phyloP scores from a whole-genome alignment of 2,113 vertebrate genomes.

The Hepsetus odoe region DNA sequence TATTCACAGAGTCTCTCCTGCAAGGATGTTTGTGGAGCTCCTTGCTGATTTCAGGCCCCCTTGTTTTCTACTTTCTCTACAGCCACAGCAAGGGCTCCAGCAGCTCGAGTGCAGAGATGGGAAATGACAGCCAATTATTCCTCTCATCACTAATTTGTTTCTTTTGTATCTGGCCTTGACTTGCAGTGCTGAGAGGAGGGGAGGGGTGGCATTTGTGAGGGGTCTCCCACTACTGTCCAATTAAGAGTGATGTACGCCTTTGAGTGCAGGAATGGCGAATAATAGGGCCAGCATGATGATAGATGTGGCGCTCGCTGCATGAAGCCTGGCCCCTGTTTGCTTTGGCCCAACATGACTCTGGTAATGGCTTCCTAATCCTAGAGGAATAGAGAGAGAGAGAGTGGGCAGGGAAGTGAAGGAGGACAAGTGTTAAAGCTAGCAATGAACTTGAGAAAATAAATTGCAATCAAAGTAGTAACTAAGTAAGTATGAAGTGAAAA shows the following conservation, averaged over 20 bases:
- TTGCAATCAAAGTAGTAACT: neutral
- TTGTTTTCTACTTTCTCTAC: constrained; percentile 13
- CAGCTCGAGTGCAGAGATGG: constrained; percentile 23
- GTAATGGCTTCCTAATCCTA: constrained; percentile 49
- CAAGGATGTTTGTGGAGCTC: constrained; percentile 9
- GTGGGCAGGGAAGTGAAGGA: neutral
- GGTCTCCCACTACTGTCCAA: constrained; percentile 43
- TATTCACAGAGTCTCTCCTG: constrained; percentile 11
- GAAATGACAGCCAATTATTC: constrained; percentile 44
- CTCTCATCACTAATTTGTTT: constrained; percentile 46
- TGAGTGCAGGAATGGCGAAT: constrained; percentile 28
- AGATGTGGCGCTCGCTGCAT: constrained; percentile 41
- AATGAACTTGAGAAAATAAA: neutral
- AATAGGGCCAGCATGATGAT: constrained; percentile 32
- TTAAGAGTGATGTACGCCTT: constrained; percentile 52
- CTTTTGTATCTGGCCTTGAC: constrained; percentile 33
- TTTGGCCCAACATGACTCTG: constrained; percentile 23
- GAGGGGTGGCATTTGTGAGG: constrained; percentile 15
- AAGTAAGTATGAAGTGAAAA: neutral
- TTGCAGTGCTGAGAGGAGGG: constrained; percentile 16
- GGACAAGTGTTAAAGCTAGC: neutral
- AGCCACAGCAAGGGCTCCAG: constrained; percentile 26
- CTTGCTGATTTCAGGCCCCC: constrained; percentile 25
- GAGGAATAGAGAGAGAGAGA: neutral
- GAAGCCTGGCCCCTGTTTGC: constrained; percentile 36